Evolutionary conservation across 1,140 invertebrate species (phyloP), one percentile per base, ranked within the genome.

Genomic region (Acromyrmex charruanus): DNA sequence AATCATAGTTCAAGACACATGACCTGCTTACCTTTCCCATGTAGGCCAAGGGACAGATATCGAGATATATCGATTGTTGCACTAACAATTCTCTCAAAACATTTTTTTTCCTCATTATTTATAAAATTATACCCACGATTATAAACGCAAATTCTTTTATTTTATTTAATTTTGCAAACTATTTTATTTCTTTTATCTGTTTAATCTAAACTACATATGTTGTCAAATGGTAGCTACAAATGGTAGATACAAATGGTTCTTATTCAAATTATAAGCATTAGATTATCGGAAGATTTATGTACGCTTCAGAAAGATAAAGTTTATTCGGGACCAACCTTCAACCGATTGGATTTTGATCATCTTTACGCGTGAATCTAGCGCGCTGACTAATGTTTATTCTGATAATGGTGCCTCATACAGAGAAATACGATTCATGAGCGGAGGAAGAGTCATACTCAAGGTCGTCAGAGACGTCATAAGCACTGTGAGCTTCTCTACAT

Each of bases 381-480:
- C 63, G 31, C 55, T 16, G 53, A 59, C 69, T 61, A 74, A n/a
- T 75, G 53, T 75, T 84, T 75, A 74, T 74, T 63, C 39, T 75
- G 58, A 12, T 74, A 82, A 84, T 75, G 80, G 39, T 21, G 55
- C 49, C 69, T 82, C 39, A 25, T 59, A 51, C 25, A 44, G 31
- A 28, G 65, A 71, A n/a, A 6, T 3, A 12, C 80, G 25, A 82
- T 84, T 84, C 69, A 84, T 75, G 61, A 84, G 55, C 69, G 44
- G 28, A 84, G 39, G n/a, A 75, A 74, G 69, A 49, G 14, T 61
- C 16, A 39, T 61, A 49, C 69, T 84, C 80, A 84, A 84, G 80
- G 80, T 84, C 80, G 69, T 84, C 69, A 84, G 69, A 84, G 69
- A 84, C 80, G 80, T 84, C 80, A 84, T 68, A 35, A 58, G 39